Conservation (phyloP, 2,797 vertebrate genomes). For the Xyrichtys novacula region DNA sequence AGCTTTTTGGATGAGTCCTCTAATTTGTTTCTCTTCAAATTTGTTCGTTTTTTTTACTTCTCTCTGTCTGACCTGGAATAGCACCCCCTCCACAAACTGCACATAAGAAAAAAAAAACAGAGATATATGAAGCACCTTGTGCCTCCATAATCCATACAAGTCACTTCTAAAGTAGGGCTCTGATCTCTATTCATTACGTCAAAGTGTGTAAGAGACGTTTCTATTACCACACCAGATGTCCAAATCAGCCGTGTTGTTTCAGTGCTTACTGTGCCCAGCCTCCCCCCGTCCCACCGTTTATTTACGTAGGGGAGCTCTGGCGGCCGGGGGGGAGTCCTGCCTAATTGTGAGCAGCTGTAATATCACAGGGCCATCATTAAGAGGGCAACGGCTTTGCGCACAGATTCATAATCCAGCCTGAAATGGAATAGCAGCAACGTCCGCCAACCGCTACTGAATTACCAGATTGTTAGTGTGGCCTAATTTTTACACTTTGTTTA, state of each 20-base stretch:
- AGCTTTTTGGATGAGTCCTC: no score
- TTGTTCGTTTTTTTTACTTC: no score
- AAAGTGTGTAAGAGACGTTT: slow-evolving; percentile 75
- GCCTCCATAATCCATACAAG: slow-evolving; percentile 60
- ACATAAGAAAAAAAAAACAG: slow-evolving; percentile 63
- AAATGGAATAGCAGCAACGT: slow-evolving; percentile 70
- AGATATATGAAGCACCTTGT: slow-evolving; percentile 56
- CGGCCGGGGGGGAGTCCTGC: slow-evolving; percentile 73
- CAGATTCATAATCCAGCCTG: slow-evolving; percentile 74
- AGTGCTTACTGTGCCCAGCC: slow-evolving; percentile 77
- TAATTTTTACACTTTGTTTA: slow-evolving; percentile 82
- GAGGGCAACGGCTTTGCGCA: slow-evolving; percentile 73
- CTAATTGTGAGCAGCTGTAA: slow-evolving; percentile 87
- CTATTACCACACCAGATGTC: slow-evolving; percentile 79
- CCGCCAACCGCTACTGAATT: slow-evolving; percentile 74
- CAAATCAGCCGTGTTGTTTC: slow-evolving; percentile 84
- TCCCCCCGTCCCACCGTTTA: slow-evolving; percentile 78
- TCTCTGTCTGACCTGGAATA: slow-evolving; percentile 41
- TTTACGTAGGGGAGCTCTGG: slow-evolving; percentile 80
- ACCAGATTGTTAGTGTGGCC: slow-evolving; percentile 78
- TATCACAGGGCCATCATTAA: slow-evolving; percentile 78
- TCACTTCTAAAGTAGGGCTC: slow-evolving; percentile 55
- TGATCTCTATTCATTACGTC: slow-evolving; percentile 78
- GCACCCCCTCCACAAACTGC: slow-evolving; percentile 15
- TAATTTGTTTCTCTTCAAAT: no score